A percentile compares a stretch with the other conserved stretches of the same genome.
Evolutionary conservation across 2,113 vertebrate genomes (phyloP).

Genomic region (Colossoma macropomum): DNA sequence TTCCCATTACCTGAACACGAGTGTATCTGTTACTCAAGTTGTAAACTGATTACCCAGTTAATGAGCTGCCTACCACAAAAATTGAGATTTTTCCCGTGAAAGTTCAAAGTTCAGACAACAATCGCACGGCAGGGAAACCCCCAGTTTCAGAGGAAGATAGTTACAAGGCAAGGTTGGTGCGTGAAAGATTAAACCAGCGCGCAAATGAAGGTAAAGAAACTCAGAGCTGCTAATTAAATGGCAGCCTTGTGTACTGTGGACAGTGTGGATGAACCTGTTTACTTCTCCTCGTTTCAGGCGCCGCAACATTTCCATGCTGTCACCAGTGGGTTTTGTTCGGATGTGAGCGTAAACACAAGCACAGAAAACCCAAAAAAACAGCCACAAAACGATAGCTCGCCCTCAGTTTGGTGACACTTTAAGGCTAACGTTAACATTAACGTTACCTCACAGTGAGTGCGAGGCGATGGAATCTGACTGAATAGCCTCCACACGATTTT

Average conservation of each 20-base stretch:
- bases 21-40: background rate
- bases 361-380: background rate
- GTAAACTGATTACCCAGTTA: background rate
- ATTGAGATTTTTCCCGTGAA: background rate
- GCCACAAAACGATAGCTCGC: background rate
- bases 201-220: background rate
- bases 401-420: background rate
- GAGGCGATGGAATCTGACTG: too few species aligned
- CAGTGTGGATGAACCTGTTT: background rate
- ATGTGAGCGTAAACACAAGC: background rate
- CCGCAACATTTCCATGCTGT: conserved; percentile 5
- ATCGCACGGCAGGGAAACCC: background rate
- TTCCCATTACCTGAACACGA: too few species aligned
- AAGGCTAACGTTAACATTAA: background rate
- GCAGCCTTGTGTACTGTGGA: background rate
- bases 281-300: background rate
- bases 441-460: too few species aligned
- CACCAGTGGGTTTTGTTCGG: background rate
- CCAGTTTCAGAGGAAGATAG: background rate
- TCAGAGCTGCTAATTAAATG: background rate
- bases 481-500: too few species aligned
- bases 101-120: background rate
- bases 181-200: background rate
- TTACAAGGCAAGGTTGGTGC: background rate
- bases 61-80: background rate